Conservation (phyloP, 2,113 vertebrate genomes). For the Podarcis cretensis region DNA sequence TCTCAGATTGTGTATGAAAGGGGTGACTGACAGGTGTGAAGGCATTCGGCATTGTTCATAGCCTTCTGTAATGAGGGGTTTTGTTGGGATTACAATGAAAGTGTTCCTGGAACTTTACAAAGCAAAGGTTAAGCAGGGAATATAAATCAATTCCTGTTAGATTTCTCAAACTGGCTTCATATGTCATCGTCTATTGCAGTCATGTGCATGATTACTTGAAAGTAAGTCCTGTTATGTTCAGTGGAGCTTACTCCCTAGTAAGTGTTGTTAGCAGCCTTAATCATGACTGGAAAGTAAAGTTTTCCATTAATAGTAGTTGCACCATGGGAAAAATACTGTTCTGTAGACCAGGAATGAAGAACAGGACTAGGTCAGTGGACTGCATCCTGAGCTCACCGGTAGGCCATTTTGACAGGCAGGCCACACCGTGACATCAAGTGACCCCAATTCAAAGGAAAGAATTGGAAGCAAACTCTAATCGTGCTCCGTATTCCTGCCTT, state of each 20-base stretch:
- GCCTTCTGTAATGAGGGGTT: background rate
- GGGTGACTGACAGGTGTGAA: background rate
- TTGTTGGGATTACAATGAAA: conserved; percentile 24
- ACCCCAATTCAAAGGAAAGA: too few relatives aligned
- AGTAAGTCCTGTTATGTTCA: background rate
- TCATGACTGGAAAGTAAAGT: background rate
- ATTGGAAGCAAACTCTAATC: too few relatives aligned
- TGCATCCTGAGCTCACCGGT: too few relatives aligned
- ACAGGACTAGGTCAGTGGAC: too few relatives aligned
- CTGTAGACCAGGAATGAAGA: too few relatives aligned
- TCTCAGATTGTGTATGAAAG: background rate
- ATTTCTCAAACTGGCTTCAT: background rate
- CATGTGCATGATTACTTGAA: background rate
- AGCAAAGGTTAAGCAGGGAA: conserved; percentile 19
- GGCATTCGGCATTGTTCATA: background rate
- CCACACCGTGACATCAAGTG: too few relatives aligned
- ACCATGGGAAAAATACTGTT: too few relatives aligned
- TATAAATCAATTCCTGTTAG: background rate
- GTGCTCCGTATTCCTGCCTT: too few relatives aligned
- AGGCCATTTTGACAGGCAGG: too few relatives aligned
- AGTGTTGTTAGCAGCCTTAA: background rate
- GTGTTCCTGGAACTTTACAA: background rate
- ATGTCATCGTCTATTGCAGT: background rate
- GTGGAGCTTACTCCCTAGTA: background rate
- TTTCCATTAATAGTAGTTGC: background rate